phyloP scores from a whole-genome alignment of 2,888 invertebrate species.

The Dastarcus helophoroides region DNA sequence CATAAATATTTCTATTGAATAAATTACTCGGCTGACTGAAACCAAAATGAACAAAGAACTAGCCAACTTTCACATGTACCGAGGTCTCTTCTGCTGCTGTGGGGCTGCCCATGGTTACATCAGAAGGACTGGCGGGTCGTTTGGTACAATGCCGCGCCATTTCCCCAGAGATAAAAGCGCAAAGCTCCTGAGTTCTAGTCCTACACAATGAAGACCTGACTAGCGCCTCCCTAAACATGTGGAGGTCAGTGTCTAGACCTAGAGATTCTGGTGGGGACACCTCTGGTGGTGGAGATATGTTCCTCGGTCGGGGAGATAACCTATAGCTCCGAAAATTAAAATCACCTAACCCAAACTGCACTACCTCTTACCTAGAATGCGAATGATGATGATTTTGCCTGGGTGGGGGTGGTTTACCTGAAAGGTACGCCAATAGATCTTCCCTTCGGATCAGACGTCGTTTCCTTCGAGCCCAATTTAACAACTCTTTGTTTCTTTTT shows the following conservation, averaged over 20 bases:
- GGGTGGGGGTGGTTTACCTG: slow-evolving; percentile 57
- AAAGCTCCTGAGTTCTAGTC: slow-evolving; percentile 46
- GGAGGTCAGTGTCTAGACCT: slow-evolving; percentile 48
- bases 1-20: no score
- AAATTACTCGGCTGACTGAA: no score
- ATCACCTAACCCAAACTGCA: slow-evolving; percentile 2
- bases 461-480: slow-evolving; percentile 67
- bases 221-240: slow-evolving; percentile 64
- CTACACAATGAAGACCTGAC: slow-evolving; percentile 43
- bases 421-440: slow-evolving; percentile 63
- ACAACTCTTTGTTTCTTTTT: slow-evolving; percentile 60
- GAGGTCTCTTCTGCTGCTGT: slow-evolving; percentile 61
- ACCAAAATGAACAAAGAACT: background rate
- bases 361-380: slow-evolving; percentile 12
- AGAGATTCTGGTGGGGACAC: slow-evolving; percentile 23
- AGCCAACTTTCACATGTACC: slow-evolving; percentile 48
- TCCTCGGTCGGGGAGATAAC: slow-evolving; percentile 42
- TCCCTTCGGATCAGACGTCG: slow-evolving; percentile 59
- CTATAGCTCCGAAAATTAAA: slow-evolving; percentile 29
- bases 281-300: slow-evolving; percentile 39
- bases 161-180: slow-evolving; percentile 61
- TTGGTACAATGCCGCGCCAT: slow-evolving; percentile 64
- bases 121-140: slow-evolving; percentile 54
- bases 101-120: slow-evolving; percentile 68
- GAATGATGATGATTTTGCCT: slow-evolving; percentile 38